Evolutionary conservation across 2,797 vertebrate species (phyloP).

Genomic region (Vireo griseus): DNA sequence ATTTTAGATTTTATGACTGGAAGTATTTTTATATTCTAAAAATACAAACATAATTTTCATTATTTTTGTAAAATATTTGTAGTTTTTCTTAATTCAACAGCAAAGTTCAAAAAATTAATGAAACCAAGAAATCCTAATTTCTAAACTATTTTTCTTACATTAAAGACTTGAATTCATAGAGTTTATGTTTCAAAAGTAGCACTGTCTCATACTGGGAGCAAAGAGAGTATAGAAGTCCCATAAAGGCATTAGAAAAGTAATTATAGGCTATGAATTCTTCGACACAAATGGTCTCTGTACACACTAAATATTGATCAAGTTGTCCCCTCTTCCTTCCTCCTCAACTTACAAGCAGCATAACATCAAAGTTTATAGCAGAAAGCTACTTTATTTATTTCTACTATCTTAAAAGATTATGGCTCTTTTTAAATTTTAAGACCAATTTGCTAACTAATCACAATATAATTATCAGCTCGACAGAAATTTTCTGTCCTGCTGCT

Average conservation of each 20-base stretch:
- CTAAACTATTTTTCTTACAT: neutral
- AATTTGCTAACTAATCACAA: neutral
- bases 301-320: neutral
- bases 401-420: neutral
- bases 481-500: neutral
- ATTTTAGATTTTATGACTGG: neutral
- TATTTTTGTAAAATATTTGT: neutral
- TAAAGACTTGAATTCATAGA: neutral
- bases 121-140: neutral
- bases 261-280: neutral
- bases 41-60: neutral
- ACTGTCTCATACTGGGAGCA: neutral
- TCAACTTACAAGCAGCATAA: neutral
- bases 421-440: neutral
- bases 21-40: neutral
- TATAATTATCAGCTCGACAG: neutral
- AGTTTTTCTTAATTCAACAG: neutral
- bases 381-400: neutral
- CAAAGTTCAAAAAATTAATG: neutral
- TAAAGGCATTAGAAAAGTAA: neutral
- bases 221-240: neutral
- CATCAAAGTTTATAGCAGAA: neutral
- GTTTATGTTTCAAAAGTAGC: neutral
- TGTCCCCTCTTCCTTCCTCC: neutral
- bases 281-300: neutral